Evolutionary conservation across 1,140 invertebrate species (phyloP), one percentile per base, ranked within the genome.

Genomic region (Neodiprion pinetum): DNA sequence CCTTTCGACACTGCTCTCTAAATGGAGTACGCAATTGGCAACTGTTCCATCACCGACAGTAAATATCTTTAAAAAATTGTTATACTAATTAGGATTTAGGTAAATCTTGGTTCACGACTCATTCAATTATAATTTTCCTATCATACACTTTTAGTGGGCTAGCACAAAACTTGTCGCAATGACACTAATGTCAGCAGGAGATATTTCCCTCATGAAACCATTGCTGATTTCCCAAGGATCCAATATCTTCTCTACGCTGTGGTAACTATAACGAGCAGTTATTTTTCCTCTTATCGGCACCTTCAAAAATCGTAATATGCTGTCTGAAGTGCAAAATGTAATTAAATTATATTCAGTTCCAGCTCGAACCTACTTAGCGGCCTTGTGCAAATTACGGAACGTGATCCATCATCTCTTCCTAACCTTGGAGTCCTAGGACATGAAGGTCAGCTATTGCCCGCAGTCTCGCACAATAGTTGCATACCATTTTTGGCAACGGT

Each of bases 11-110:
- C 77, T 88, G 7, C 71, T 89, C 11, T 69, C 53, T 1, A 89
- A 88, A 73, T 89, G 86, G 87, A 88, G 80, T 40, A 83, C 80
- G 9, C 87, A 89, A 48, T 71, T 89, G 17, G 73, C 72, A 4
- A 78, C 75, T 3, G n/a, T 86, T 48, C 70, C 76, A n/a, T 75
- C 79, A 12, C 74, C 82, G 10, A 88, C 79, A n/a, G 86, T 87
- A 79, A 77, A 67, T 80, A 14, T 66, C 12, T 67, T 11, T 17
- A 21, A 76, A 68, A 73, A 67, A 67, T 74, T 72, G 9, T 28
- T 70, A 28, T 28, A 71, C 50, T 21, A 66, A 70, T 70, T 68
- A 21, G n/a, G 9, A 70, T 71, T 17, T 50, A 21, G 17, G 17
- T 21, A 12, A 69, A 70, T 72, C 69, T 40, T 0, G 28, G 5